Percentiles rank a stretch among this genome's conserved stretches.
Evolutionary conservation across 1,140 invertebrate genomes (phyloP).

Genomic region (Pristionchus pacificus): DNA sequence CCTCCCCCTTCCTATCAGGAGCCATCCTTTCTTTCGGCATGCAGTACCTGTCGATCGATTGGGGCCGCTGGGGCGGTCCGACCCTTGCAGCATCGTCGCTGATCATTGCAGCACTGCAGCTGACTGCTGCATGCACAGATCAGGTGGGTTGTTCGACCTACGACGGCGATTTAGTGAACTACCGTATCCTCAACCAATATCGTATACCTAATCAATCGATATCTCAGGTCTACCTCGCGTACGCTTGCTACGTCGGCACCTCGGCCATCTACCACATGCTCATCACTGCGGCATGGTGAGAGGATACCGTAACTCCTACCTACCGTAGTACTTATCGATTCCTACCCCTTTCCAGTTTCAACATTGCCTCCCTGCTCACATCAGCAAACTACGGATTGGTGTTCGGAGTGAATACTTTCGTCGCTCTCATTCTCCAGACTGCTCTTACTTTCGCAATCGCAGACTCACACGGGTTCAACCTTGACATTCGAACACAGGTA

Average conservation of each 20-base stretch:
- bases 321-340: background rate
- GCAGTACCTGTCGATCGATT: constrained; percentile 25
- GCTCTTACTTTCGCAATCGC: constrained; percentile 14
- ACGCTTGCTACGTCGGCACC: constrained; percentile 18
- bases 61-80: constrained; percentile 17
- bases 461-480: constrained; percentile 17
- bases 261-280: constrained; percentile 31
- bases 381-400: constrained; percentile 25
- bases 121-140: constrained; percentile 1
- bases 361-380: constrained; percentile 22
- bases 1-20: background rate
- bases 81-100: constrained; percentile 21
- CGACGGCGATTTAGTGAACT: too few relatives aligned
- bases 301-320: background rate
- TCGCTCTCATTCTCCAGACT: constrained; percentile 25
- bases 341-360: constrained; percentile 14
- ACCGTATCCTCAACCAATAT: too few relatives aligned
- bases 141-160: background rate
- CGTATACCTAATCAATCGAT: background rate
- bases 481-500: constrained; percentile 14
- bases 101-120: constrained; percentile 11
- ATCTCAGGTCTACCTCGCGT: constrained; percentile 11
- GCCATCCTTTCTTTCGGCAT: constrained; percentile 26
- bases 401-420: constrained; percentile 30
- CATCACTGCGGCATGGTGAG: constrained; percentile 30